Evolutionary conservation across 2,888 invertebrate species (phyloP), one percentile per base, ranked within the genome.

Genomic region (Meandrusa payeni): DNA sequence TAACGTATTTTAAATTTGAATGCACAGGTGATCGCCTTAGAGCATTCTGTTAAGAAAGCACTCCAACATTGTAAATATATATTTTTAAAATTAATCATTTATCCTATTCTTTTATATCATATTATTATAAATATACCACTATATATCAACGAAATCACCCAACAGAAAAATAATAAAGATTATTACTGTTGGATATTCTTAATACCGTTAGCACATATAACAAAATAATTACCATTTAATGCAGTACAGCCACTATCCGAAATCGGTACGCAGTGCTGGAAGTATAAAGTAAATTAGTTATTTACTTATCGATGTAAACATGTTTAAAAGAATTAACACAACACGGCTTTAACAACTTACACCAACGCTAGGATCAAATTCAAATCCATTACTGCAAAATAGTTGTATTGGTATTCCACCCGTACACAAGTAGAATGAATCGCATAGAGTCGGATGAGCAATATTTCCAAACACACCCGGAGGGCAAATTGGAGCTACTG

Each of bases 401-500:
- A 70, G 31, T 5, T 53, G 57, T 4, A 64, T 48, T 0, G 66
- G 52, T 1, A 51, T 40, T 0, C 73, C 74, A 0, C 55, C 64
- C 0, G 59, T 44, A 36, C 76, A 76, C 56, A 67, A 54, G 33
- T 51, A 72, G 47, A 69, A 76, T 0, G 60, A 52, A 10, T 65
- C 52, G 28, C 76, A 76, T 1, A 36, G 19, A 2, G 52, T 45
- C 0, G 74, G 70, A 36, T 76, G 68, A 0, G 73, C 57, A 0
- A 71, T 47, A 4, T 66, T 66, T 0, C 69, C 71, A 11, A 62
- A 59, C 0, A 46, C 34, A 0, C 61, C 66, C 1, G 54, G 19
- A 0, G 65, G 61, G 26, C 72, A 74, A 1, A 64, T 2, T 3
- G 36, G 15, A 2, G 11, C 19, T 11, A 26, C 17, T 6, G 26